A percentile compares a stretch with the other conserved stretches of the same genome.
phyloP scores from a whole-genome alignment of 2,888 invertebrate genomes.

The Argyresthia albistria region DNA sequence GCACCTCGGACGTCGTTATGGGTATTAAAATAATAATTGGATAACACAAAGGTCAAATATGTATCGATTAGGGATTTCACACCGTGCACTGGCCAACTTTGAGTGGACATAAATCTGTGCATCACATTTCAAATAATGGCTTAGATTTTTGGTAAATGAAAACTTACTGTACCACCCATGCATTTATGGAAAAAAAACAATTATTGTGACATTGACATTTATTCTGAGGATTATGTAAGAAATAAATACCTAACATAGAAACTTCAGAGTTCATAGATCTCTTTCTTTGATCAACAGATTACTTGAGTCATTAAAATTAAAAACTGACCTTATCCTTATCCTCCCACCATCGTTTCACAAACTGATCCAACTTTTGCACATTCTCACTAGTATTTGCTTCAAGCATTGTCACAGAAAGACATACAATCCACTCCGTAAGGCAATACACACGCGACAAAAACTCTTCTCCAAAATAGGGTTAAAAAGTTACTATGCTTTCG shows the following conservation, averaged over 20 bases:
- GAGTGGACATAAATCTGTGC: no score
- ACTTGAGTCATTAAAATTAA: not conserved
- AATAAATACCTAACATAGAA: no score
- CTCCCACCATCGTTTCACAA: constrained; percentile 57
- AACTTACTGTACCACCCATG: no score
- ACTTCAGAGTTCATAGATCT: no score
- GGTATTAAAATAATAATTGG: constrained; percentile 64
- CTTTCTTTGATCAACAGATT: no score
- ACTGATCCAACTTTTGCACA: constrained; percentile 38
- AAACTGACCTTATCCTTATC: constrained; percentile 30
- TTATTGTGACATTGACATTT: no score
- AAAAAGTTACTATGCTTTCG: constrained; percentile 7
- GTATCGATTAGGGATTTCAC: constrained; percentile 33
- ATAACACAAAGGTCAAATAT: constrained; percentile 50
- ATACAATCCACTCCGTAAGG: not conserved
- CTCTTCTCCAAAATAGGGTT: not conserved
- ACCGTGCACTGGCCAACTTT: constrained; percentile 4
- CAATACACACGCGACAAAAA: no score
- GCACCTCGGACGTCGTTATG: constrained; percentile 43
- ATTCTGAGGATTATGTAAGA: no score
- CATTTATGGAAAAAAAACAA: no score
- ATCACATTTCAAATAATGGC: no score
- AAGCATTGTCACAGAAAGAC: constrained; percentile 18
- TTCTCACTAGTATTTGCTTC: constrained; percentile 25
- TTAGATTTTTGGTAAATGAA: no score